Evolutionary conservation across 2,113 vertebrate species (phyloP), one percentile per base, ranked within the genome.

Genomic region (Larimichthys crocea): DNA sequence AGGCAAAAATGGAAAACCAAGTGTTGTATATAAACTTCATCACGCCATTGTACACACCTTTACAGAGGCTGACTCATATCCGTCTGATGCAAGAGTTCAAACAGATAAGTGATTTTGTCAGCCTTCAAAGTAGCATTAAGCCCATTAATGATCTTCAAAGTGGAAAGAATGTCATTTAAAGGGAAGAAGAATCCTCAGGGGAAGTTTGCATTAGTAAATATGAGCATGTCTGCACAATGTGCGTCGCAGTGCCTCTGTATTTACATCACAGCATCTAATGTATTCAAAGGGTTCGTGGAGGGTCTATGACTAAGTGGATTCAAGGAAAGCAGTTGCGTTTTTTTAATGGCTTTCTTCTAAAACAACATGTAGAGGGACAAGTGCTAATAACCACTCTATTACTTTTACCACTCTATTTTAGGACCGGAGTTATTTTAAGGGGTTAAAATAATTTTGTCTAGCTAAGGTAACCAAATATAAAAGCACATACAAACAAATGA

Each of bases 1-100:
- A n/a, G 83, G 81, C 8, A 19, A 83, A 88, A 91, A 90, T 88
- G 87, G 88, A 86, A 91, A 86, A 85, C 14, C 24, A 55, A 64
- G 84, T 86, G 89, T 65, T 87, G 62, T 90, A 60, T 85, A 84
- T 90, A 86, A 90, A 90, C 87, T 90, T 80, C 85, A 83, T 88
- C 52, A 48, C n/a, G 8, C 26, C 76, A 20, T 86, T 64, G 67
- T 80, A 88, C 79, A 69, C 70, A 63, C 84, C 49, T 85, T 90
- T 86, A 82, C 48, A 31, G 46, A 31, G 46, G 59, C 46, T 85
- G 78, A 88, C 73, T 88, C 84, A 84, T 77, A 59, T 80, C 65
- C 8, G 61, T 82, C 76, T 0, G 6, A 55, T 48, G 64, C 63
- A 74, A 73, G 52, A 80, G 68, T 89, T 89, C 88, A 88, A 71